A percentile compares a stretch with the other conserved stretches of the same genome.
Conservation (phyloP, 2,888 invertebrate species). For the Plemyria rubiginata region DNA sequence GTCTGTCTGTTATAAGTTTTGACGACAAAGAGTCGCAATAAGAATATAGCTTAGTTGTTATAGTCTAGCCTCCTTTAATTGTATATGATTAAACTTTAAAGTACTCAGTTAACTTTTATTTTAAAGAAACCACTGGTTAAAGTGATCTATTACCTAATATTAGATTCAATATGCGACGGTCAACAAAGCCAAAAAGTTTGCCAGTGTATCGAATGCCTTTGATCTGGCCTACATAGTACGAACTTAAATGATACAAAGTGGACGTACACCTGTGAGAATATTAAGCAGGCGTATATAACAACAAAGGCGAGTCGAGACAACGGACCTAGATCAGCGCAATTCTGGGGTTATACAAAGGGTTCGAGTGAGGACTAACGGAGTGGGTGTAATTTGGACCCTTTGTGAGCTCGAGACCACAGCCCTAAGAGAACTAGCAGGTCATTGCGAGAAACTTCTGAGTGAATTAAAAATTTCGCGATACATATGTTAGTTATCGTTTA, state of each 20-base stretch:
- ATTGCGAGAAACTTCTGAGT: conserved; percentile 9
- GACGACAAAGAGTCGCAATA: too few relatives aligned
- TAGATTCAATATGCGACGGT: background rate
- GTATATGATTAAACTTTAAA: too few relatives aligned
- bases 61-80: too few relatives aligned
- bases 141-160: too few relatives aligned
- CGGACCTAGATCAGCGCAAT: conserved; percentile 58
- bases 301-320: conserved; percentile 52
- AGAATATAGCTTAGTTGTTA: too few relatives aligned
- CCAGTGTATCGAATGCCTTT: conserved; percentile 17
- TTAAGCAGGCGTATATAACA: conserved; percentile 37
- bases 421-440: conserved; percentile 17
- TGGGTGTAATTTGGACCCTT: conserved; percentile 66
- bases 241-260: conserved; percentile 3
- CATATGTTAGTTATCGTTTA: conserved; percentile 3
- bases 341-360: conserved; percentile 55
- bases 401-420: conserved; percentile 51
- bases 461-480: background rate
- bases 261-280: conserved; percentile 34
- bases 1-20: too few relatives aligned
- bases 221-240: conserved; percentile 22
- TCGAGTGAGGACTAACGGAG: conserved; percentile 52
- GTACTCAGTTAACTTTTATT: too few relatives aligned
- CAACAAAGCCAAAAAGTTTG: conserved; percentile 19
- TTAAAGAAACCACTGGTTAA: too few relatives aligned